Percentiles rank a stretch among this genome's conserved stretches.
Conservation (phyloP, 2,888 invertebrate genomes). For the Drosophila trichaetosa region DNA sequence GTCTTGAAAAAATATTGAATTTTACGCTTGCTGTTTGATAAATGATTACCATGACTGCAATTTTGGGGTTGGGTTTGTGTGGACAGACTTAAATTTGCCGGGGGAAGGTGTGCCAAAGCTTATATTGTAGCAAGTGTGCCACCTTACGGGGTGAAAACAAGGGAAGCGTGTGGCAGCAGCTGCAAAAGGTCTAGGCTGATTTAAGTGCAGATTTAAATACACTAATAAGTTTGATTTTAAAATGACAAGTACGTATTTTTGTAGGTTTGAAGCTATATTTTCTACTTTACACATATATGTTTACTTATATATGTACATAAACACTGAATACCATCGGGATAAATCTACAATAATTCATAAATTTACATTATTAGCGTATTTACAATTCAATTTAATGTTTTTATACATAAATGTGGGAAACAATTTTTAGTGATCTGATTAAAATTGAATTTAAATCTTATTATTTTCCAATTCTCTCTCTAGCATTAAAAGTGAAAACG, state of each 20-base stretch:
- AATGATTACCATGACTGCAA: slow-evolving; percentile 74
- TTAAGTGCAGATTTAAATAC: not conserved
- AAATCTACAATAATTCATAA: too few relatives aligned
- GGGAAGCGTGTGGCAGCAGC: slow-evolving; percentile 23
- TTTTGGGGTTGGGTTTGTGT: slow-evolving; percentile 45
- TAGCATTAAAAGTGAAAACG: not conserved
- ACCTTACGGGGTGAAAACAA: slow-evolving; percentile 32
- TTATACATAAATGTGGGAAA: too few relatives aligned
- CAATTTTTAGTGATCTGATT: too few relatives aligned
- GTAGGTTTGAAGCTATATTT: not conserved
- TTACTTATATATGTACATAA: not conserved
- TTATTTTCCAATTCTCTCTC: too few relatives aligned
- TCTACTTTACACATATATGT: not conserved
- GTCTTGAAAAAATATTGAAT: slow-evolving; percentile 73
- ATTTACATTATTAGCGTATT: too few relatives aligned
- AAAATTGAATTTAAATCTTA: too few relatives aligned
- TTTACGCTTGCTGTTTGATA: slow-evolving; percentile 72
- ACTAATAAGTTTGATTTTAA: not conserved
- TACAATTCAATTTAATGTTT: too few relatives aligned
- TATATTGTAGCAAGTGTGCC: slow-evolving; percentile 18
- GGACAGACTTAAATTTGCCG: not conserved
- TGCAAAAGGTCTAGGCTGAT: slow-evolving; percentile 22
- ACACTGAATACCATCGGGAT: not conserved
- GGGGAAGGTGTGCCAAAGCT: slow-evolving; percentile 3
- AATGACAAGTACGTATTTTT: not conserved